Percentiles rank a stretch among this genome's conserved stretches.
Conservation (phyloP, 2,797 vertebrate species). For the Acanthopagrus latus region DNA sequence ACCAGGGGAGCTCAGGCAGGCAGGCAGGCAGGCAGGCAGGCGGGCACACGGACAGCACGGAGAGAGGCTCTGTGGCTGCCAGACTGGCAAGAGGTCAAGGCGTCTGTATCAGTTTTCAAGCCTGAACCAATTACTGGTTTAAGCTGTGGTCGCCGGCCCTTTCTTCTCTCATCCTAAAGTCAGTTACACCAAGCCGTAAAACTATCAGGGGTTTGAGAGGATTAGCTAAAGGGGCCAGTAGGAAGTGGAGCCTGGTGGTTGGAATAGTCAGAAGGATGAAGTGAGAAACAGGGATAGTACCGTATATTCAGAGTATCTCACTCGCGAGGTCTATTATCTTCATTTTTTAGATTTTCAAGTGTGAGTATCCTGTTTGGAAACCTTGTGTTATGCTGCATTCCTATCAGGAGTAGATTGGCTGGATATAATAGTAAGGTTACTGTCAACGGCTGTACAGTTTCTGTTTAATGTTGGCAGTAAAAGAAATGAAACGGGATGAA, state of each 20-base stretch:
- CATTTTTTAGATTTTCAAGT: slow-evolving; percentile 3
- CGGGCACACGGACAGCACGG: slow-evolving; percentile 60
- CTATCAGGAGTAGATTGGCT: background rate
- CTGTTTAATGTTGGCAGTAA: background rate
- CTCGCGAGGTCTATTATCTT: background rate
- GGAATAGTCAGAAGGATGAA: slow-evolving; percentile 34
- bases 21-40: slow-evolving; percentile 37
- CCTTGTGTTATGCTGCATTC: background rate
- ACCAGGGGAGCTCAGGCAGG: slow-evolving; percentile 67
- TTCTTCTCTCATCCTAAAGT: slow-evolving; percentile 77
- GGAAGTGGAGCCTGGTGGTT: slow-evolving; percentile 55
- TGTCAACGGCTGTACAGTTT: background rate
- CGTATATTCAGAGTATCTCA: slow-evolving; percentile 3
- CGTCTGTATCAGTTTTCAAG: slow-evolving; percentile 74
- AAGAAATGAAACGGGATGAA: background rate
- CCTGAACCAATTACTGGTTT: slow-evolving; percentile 80
- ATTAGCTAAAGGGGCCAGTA: slow-evolving; percentile 68
- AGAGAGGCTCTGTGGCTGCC: slow-evolving; percentile 66
- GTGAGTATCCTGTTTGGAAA: background rate
- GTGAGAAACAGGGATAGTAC: slow-evolving; percentile 2
- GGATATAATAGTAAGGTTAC: background rate
- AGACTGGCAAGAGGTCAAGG: slow-evolving; percentile 69
- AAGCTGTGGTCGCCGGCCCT: slow-evolving; percentile 72
- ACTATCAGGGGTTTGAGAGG: slow-evolving; percentile 74
- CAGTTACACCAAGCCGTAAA: slow-evolving; percentile 80